Percentiles rank a stretch among this genome's conserved stretches.
Conservation (phyloP, 2,113 vertebrate species). For the Brachyistius frenatus region DNA sequence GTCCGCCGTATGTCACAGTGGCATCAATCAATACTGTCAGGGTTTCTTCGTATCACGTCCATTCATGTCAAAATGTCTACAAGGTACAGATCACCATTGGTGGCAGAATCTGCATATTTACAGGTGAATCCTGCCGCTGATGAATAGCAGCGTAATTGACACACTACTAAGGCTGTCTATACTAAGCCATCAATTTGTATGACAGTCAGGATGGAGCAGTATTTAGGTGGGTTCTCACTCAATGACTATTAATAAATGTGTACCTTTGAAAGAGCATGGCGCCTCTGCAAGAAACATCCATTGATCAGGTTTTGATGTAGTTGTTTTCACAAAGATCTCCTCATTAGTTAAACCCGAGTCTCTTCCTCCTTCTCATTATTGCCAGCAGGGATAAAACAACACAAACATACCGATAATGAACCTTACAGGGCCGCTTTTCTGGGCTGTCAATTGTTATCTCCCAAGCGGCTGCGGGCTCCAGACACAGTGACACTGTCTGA, state of each 20-base stretch:
- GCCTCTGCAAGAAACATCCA: constrained; percentile 10
- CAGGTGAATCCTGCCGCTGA: constrained; percentile 40
- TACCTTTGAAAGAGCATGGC: constrained; percentile 27
- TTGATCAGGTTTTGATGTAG: constrained; percentile 45
- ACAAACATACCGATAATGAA: constrained; percentile 64
- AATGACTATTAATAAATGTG: not conserved
- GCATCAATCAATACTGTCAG: constrained; percentile 24
- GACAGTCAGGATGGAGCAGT: constrained; percentile 14
- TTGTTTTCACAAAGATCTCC: constrained; percentile 42
- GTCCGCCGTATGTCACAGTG: constrained; percentile 37
- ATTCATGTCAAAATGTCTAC: constrained; percentile 19
- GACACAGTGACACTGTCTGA: constrained; percentile 58
- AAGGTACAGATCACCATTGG: constrained; percentile 17
- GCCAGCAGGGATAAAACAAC: constrained; percentile 30
- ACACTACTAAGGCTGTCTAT: constrained; percentile 33
- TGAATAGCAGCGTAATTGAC: constrained; percentile 46
- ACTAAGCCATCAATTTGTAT: constrained; percentile 18
- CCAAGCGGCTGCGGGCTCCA: constrained; percentile 61
- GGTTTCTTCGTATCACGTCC: constrained; percentile 32
- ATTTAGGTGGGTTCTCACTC: constrained; percentile 14
- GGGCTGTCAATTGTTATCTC: constrained; percentile 60
- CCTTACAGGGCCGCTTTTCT: constrained; percentile 39
- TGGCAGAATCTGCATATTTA: constrained; percentile 43
- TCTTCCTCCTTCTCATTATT: constrained; percentile 42
- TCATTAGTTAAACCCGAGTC: constrained; percentile 56